Evolutionary conservation across 1,140 invertebrate species (phyloP).

Genomic region (Notospermus geniculatus): DNA sequence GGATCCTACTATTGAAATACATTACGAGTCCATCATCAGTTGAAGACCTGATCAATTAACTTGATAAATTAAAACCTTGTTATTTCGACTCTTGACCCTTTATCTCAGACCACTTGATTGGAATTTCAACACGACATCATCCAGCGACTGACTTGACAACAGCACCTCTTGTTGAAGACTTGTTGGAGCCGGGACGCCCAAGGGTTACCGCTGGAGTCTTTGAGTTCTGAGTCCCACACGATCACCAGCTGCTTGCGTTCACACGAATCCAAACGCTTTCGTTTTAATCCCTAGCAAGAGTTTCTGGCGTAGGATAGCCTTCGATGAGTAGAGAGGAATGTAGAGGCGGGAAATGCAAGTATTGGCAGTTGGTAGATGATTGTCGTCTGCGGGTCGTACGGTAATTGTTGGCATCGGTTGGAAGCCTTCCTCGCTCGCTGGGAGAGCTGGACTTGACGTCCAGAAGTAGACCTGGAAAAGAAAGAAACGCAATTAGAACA

Average conservation of each 20-base stretch:
- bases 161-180: no score
- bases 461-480: constrained; percentile 94
- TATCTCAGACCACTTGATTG: no score
- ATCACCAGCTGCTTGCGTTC: constrained; percentile 52
- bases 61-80: no score
- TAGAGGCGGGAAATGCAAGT: constrained; percentile 99
- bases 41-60: no score
- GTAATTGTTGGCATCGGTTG: constrained; percentile 98
- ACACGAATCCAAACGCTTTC: constrained; percentile 99
- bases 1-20: no score
- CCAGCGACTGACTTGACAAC: no score
- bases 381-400: constrained; percentile 94
- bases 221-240: no score
- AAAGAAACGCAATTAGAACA: constrained; percentile 13
- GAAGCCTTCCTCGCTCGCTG: constrained; percentile 98
- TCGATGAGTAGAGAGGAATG: constrained; percentile 95
- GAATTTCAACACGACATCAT: no score
- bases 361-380: constrained; percentile 96
- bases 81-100: no score
- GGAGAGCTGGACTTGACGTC: constrained; percentile 97
- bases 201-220: no score
- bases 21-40: no score
- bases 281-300: constrained; percentile 97
- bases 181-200: no score
- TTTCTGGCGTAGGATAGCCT: constrained; percentile 91